Base-by-base conservation (phyloP, 1,140 invertebrate species). In the Latrodectus geometricus region DNA sequence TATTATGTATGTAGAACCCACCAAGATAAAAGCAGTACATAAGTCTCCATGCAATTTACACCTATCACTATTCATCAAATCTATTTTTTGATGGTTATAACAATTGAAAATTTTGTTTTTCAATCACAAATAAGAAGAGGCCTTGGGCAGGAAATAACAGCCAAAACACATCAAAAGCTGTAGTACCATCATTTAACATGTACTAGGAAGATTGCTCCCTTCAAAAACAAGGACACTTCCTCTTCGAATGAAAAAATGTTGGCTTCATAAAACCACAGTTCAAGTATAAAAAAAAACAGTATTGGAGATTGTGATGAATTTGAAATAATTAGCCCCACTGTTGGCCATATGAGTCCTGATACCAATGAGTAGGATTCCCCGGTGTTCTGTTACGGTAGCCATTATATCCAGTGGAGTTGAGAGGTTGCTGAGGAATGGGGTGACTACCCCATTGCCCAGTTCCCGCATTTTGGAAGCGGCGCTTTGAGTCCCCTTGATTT, bases 401-500 rank as follows among this genome's bases (percentile, higher is more conserved):
- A 56, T 87, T 87, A 70, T 87, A 87, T 66, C 87, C 87, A 35
- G 74, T 68, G 72, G 90, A 89, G 87, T 90, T 90, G 92, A 96
- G 93, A 91, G 95, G 95, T 93, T 96, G 95, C 90, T 93, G 92
- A 88, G 92, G 91, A 88, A 93, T 92, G 83, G 93, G 92, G 89
- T 93, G 92, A 88, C 90, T 92, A 87, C 92, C 92, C 92, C 93
- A 93, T 86, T 89, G 90, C 81, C 90, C 89, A 70, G 75, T 77
- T 48, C 88, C 88, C 21, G 90, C 87, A 68, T 89, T 90, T 94
- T 95, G 94, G 94, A 95, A 95, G 93, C 96, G 95, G 94, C 96
- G 95, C 94, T 97, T 97, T 92, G 95, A 94, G 94, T 96, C 95
- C 94, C 96, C 96, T 94, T 96, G 95, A 94, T 96, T 96, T 95